These are phyloP conservation scores for Andrena trimmerana DNA, from an alignment of 2,888 invertebrate species.

Conservation along the genomic window DNA sequence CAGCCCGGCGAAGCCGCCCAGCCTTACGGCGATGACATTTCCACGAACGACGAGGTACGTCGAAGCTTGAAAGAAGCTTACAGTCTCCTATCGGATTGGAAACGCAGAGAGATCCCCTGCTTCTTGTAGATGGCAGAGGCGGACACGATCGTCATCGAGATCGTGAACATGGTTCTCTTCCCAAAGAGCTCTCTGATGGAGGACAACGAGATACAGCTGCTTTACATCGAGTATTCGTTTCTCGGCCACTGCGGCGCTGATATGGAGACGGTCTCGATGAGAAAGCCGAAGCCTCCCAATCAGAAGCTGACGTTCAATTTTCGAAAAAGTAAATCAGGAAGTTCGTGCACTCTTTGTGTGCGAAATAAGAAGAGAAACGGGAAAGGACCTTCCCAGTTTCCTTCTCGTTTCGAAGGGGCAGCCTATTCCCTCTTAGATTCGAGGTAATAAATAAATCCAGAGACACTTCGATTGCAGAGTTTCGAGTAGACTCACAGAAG, in stretches of 20 bases:
- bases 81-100: neutral
- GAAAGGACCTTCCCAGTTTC: too few relatives aligned
- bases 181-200: constrained; percentile 66
- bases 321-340: constrained; percentile 61
- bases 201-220: constrained; percentile 68
- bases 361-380: too few relatives aligned
- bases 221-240: constrained; percentile 80
- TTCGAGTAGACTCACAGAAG: constrained; percentile 71
- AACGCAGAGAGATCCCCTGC: too few relatives aligned
- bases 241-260: constrained; percentile 77
- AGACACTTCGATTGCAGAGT: constrained; percentile 69
- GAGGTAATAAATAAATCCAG: too few relatives aligned
- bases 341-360: too few relatives aligned
- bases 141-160: constrained; percentile 74
- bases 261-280: constrained; percentile 77
- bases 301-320: constrained; percentile 72
- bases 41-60: neutral
- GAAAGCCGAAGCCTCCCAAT: constrained; percentile 59
- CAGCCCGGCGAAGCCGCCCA: accelerated
- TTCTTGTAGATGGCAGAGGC: constrained; percentile 39
- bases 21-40: neutral
- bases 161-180: constrained; percentile 72
- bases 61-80: neutral
- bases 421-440: too few relatives aligned
- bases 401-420: too few relatives aligned